These are phyloP conservation scores for Belonocnema kinseyi DNA, from an alignment of 1,140 invertebrate genomes.

Conservation along the genomic window DNA sequence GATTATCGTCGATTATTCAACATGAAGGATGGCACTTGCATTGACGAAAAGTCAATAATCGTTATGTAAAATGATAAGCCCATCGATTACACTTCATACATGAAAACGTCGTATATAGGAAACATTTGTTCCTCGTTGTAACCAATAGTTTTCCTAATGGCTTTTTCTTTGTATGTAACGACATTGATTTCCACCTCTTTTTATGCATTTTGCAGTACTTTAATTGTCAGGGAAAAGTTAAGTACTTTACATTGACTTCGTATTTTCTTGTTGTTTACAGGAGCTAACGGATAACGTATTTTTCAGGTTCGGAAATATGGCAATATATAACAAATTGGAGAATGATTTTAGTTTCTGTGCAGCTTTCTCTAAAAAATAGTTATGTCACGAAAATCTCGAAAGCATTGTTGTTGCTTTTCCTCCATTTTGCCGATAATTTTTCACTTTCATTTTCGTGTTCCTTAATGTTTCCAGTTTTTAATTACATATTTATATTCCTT, in stretches of 20 bases:
- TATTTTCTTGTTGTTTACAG: background rate
- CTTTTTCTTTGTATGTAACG: background rate
- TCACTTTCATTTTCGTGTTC: too few species aligned
- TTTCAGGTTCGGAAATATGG: background rate
- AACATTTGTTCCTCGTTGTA: background rate
- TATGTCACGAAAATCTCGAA: too few species aligned
- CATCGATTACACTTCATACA: slow-evolving; percentile 10
- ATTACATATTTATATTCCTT: too few species aligned
- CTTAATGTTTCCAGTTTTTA: too few species aligned
- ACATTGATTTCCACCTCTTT: background rate
- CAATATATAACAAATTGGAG: too few species aligned
- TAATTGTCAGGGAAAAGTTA: background rate
- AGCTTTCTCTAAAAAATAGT: too few species aligned
- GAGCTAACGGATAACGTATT: background rate
- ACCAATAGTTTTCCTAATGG: background rate
- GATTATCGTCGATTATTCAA: background rate
- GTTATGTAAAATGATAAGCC: background rate
- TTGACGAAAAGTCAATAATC: slow-evolving; percentile 27
- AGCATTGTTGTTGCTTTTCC: too few species aligned
- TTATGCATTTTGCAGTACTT: background rate
- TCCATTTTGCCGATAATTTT: too few species aligned
- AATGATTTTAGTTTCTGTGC: too few species aligned
- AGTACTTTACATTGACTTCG: background rate
- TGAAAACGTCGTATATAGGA: background rate
- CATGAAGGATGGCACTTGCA: slow-evolving; percentile 2